Evolutionary conservation across 2,888 invertebrate species (phyloP).

Genomic region (Leptothorax acervorum): DNA sequence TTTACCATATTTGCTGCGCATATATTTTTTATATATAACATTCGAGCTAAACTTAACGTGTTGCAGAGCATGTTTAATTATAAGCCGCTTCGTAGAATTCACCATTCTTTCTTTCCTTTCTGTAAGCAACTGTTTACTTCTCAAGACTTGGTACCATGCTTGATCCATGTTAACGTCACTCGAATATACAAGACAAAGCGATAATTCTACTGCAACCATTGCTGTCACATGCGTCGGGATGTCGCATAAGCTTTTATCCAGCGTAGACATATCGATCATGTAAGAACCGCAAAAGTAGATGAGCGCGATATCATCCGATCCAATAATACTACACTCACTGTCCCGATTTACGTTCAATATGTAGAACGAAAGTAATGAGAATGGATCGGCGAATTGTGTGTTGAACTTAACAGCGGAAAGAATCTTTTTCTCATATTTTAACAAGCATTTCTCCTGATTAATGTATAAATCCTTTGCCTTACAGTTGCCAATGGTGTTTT

Average conservation of each 20-base stretch:
- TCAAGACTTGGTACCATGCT: background rate
- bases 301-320: background rate
- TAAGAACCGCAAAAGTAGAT: conserved; percentile 75
- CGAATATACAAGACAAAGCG: conserved; percentile 59
- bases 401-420: conserved; percentile 74
- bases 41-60: conserved; percentile 60
- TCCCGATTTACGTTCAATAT: conserved; percentile 35
- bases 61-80: conserved; percentile 63
- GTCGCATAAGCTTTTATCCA: conserved; percentile 70
- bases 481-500: no score
- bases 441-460: conserved; percentile 61
- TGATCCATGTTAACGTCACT: background rate
- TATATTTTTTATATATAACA: conserved; percentile 76
- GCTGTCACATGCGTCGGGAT: conserved; percentile 68
- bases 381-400: conserved; percentile 76
- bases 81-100: background rate
- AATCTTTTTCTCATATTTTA: conserved; percentile 73
- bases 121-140: background rate
- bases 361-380: conserved; percentile 70
- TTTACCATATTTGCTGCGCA: conserved; percentile 67
- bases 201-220: conserved; percentile 67
- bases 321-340: conserved; percentile 14
- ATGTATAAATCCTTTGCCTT: conserved; percentile 68
- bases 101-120: no score
- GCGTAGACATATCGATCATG: conserved; percentile 77